phyloP scores from a whole-genome alignment of 2,797 vertebrate genomes.

The Triplophysa bombifrons region DNA sequence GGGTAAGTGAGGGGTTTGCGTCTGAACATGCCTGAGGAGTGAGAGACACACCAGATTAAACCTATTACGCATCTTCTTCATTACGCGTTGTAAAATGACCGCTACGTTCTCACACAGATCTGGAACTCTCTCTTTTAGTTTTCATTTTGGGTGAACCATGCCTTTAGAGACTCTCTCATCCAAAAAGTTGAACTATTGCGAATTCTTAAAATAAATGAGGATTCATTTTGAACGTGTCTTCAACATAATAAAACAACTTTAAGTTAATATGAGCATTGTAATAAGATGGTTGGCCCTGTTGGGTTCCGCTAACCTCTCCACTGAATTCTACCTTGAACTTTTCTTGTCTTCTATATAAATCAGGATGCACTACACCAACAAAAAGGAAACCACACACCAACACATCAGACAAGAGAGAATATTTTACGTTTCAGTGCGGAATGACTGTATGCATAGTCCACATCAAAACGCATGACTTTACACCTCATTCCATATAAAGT shows the following conservation, averaged over 20 bases:
- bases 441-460: conserved; percentile 34
- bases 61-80: conserved; percentile 33
- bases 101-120: conserved; percentile 11
- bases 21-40: conserved; percentile 42
- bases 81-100: conserved; percentile 37
- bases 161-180: neutral
- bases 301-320: neutral
- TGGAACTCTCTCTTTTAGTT: conserved; percentile 25
- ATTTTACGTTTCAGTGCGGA: conserved; percentile 24
- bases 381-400: conserved; percentile 42
- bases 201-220: neutral
- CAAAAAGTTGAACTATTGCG: neutral
- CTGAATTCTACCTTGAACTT: conserved; percentile 17
- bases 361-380: conserved; percentile 19
- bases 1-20: conserved; percentile 10
- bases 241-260: neutral
- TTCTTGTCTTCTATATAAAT: conserved; percentile 29
- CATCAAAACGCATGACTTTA: conserved; percentile 11
- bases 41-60: conserved; percentile 39
- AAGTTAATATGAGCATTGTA: neutral
- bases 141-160: too few relatives aligned
- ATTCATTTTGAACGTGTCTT: neutral
- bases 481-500: conserved; percentile 24
- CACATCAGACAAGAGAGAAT: conserved; percentile 16
- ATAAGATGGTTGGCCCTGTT: neutral